Evolutionary conservation across 2,113 vertebrate species (phyloP).

Genomic region (Varanus salvator): DNA sequence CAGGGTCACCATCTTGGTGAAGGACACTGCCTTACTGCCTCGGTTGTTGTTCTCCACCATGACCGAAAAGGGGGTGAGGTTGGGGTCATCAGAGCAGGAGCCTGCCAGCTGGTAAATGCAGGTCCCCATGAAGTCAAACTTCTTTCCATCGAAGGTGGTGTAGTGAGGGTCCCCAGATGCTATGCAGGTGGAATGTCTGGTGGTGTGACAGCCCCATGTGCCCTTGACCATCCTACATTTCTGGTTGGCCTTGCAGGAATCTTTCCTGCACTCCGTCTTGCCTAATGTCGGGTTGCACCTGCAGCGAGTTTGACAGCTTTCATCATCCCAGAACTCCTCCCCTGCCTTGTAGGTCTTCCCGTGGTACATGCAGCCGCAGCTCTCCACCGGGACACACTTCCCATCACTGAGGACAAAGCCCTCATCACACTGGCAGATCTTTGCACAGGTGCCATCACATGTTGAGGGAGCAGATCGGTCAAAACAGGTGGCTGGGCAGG

Average conservation of each 20-base stretch:
- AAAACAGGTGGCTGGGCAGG: not conserved
- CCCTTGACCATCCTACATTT: slow-evolving; percentile 64
- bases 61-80: slow-evolving; percentile 61
- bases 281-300: slow-evolving; percentile 45
- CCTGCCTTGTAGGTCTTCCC: slow-evolving; percentile 63
- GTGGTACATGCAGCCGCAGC: slow-evolving; percentile 74
- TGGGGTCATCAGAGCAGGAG: slow-evolving; percentile 37
- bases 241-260: slow-evolving; percentile 59
- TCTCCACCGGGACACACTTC: slow-evolving; percentile 65
- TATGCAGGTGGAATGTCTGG: slow-evolving; percentile 68
- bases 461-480: not conserved
- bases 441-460: slow-evolving; percentile 26
- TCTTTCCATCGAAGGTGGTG: slow-evolving; percentile 64
- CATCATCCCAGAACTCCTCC: slow-evolving; percentile 56
- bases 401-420: slow-evolving; percentile 67
- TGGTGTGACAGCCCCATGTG: slow-evolving; percentile 64
- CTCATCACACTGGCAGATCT: slow-evolving; percentile 18
- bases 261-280: slow-evolving; percentile 23
- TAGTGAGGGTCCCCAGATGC: slow-evolving; percentile 74
- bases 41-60: slow-evolving; percentile 65
- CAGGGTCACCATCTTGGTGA: slow-evolving; percentile 70
- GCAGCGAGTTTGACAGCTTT: slow-evolving; percentile 50
- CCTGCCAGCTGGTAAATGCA: slow-evolving; percentile 66
- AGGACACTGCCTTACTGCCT: slow-evolving; percentile 41
- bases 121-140: slow-evolving; percentile 69